phyloP scores from a whole-genome alignment of 2,888 invertebrate species.

The Apamea crenata region DNA sequence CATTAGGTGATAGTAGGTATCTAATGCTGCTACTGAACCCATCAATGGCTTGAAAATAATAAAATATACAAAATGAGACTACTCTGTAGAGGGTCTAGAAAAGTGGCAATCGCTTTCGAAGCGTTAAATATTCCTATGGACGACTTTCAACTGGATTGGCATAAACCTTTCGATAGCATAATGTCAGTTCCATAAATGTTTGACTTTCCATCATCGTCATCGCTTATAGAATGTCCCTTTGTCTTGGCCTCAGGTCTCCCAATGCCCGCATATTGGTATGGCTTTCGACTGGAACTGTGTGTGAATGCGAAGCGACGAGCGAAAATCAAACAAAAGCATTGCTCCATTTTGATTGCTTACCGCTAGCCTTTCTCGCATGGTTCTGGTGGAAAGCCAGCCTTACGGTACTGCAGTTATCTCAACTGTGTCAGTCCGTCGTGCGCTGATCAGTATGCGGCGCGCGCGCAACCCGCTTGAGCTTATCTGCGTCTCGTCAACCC shows the following conservation, averaged over 20 bases:
- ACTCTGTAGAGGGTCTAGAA: not conserved
- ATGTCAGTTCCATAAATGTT: not conserved
- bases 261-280: not conserved
- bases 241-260: not conserved
- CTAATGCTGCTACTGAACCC: not conserved
- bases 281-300: not conserved
- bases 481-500: constrained; percentile 66
- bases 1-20: not conserved
- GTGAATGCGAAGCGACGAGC: not conserved
- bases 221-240: not conserved
- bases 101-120: not conserved
- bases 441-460: constrained; percentile 64
- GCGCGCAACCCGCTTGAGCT: constrained; percentile 61
- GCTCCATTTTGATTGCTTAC: not conserved
- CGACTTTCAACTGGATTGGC: not conserved
- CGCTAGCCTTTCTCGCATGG: not conserved
- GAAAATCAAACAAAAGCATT: too few species aligned
- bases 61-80: not conserved
- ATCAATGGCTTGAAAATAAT: not conserved
- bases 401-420: constrained; percentile 20
- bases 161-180: not conserved
- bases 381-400: constrained; percentile 3
- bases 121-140: too few species aligned
- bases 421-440: constrained; percentile 26
- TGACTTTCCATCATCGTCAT: not conserved